Base-by-base conservation (phyloP, 1,140 invertebrate species). In the Chymomyza costata region DNA sequence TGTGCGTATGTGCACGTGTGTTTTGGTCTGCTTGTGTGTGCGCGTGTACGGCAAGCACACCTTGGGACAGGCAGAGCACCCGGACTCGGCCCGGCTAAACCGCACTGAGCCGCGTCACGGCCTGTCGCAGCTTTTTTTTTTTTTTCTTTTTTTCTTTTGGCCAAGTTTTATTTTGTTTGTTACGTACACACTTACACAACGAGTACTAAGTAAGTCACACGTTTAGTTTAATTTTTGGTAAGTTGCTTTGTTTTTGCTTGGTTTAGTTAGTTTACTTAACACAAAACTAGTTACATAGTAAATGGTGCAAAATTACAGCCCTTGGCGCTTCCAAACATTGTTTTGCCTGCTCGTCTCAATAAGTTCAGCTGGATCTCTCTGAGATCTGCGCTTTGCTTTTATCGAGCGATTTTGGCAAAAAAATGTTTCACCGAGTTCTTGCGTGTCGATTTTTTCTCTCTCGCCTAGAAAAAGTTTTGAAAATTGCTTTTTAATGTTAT, bases 301-400 rank as follows among this genome's bases (percentile, higher is more conserved):
- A 83, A 71, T 84, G 82, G 82, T 84, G 82, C 82, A 82, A 74
- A 78, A 83, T 83, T 84, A 84, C 82, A 71, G 82, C 82, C 82
- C 82, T 84, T 76, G 82, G 76, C 78, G 76, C 66, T 65, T 83
- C 25, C 68, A 73, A 81, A 65, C 82, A 84, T 84, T 84, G 82
- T 69, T 84, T 84, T 82, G 76, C 68, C 65, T 54, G 55, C 64
- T 81, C 67, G 65, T 61, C 68, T 83, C 74, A 74, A 78, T 66
- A 58, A 66, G 64, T 25, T 25, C 21, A 8, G 21, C 21, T 25
- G 21, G 19, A 19, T 57, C 53, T 52, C 52, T n/a, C n/a, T n/a
- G n/a, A n/a, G n/a, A n/a, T n/a, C n/a, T n/a, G n/a, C n/a, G n/a
- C 15, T 18, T 14, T 40, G 40, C 53, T 78, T 65, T 59, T 62